Conservation (phyloP, 2,888 invertebrate genomes). For the Apocheima hispidaria region DNA sequence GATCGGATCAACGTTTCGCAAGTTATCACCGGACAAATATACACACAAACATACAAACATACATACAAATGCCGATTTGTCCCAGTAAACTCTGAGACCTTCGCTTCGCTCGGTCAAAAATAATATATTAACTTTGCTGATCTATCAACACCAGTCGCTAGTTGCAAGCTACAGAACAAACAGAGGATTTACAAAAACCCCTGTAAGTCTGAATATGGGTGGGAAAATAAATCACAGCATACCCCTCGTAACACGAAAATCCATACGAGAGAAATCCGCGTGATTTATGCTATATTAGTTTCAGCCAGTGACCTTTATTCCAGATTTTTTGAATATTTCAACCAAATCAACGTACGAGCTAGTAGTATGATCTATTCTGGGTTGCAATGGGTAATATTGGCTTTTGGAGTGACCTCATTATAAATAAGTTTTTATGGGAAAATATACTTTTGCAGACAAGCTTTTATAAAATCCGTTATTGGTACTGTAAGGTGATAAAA, state of each 20-base stretch:
- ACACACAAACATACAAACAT: too few species aligned
- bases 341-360: constrained; percentile 36
- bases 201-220: constrained; percentile 24
- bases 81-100: too few species aligned
- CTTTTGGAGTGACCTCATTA: constrained; percentile 5
- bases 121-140: not conserved
- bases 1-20: too few species aligned
- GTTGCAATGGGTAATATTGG: not conserved
- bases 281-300: constrained; percentile 63
- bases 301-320: constrained; percentile 52
- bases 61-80: too few species aligned
- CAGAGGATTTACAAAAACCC: constrained; percentile 29
- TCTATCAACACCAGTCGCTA: not conserved
- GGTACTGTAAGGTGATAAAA: too few species aligned
- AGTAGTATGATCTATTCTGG: not conserved
- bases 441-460: too few species aligned
- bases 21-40: too few species aligned
- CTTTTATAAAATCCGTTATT: too few species aligned
- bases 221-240: constrained; percentile 40
- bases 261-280: constrained; percentile 57
- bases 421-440: too few species aligned
- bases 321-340: constrained; percentile 47
- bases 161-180: constrained; percentile 8
- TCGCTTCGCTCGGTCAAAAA: not conserved
- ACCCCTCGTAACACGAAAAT: constrained; percentile 52